Conservation (phyloP, 2,888 invertebrate species). For the Bombylius major region DNA sequence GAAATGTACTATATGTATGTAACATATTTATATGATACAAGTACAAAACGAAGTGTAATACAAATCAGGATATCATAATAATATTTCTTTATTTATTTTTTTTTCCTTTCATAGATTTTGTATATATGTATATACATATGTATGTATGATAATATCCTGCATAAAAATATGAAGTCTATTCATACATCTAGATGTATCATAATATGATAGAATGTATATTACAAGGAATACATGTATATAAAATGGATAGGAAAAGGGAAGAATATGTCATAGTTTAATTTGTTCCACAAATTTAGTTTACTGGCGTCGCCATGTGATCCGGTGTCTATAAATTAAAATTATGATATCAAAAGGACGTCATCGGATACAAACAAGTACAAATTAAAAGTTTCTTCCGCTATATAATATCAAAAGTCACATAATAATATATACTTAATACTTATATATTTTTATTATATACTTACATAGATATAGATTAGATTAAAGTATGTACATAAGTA, state of each 20-base stretch:
- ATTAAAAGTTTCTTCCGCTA: conserved; percentile 13
- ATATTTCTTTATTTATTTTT: too few relatives aligned
- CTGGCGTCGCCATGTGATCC: conserved; percentile 7
- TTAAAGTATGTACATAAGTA: too few relatives aligned
- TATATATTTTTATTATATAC: not conserved
- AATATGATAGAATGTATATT: not conserved
- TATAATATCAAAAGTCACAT: not conserved
- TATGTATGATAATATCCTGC: too few relatives aligned
- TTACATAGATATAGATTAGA: not conserved
- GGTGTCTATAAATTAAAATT: conserved; percentile 18
- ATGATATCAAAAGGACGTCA: conserved; percentile 18
- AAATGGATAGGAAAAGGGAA: not conserved
- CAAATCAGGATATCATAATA: too few relatives aligned
- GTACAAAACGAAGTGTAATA: too few relatives aligned
- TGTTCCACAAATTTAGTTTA: not conserved
- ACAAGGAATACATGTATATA: not conserved
- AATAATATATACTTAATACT: not conserved
- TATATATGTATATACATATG: too few relatives aligned
- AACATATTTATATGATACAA: too few relatives aligned
- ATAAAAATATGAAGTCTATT: not conserved
- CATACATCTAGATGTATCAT: not conserved
- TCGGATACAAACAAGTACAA: conserved; percentile 17
- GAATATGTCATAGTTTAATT: not conserved
- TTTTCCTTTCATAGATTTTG: too few relatives aligned
- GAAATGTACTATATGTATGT: too few relatives aligned